These are phyloP conservation scores for Girardinus metallicus DNA, from an alignment of 2,797 vertebrate genomes.

Conservation along the genomic window DNA sequence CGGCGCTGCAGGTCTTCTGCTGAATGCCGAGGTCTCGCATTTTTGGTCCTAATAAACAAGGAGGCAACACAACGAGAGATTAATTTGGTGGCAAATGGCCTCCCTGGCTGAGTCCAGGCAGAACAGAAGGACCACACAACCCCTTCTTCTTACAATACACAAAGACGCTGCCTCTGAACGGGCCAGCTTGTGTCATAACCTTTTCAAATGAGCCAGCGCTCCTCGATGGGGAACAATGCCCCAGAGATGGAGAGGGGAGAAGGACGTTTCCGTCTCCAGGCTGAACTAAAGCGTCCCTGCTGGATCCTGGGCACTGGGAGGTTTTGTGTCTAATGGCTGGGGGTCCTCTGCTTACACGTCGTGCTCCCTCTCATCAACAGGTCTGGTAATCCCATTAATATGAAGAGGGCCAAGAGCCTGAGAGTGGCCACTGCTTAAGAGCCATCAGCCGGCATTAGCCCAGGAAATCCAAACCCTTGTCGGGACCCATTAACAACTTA, in stretches of 20 bases:
- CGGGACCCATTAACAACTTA: constrained; percentile 76
- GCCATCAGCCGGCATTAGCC: constrained; percentile 79
- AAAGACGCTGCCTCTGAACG: constrained; percentile 55
- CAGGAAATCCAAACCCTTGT: constrained; percentile 79
- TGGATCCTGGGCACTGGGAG: constrained; percentile 62
- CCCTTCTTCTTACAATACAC: constrained; percentile 68
- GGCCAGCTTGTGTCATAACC: constrained; percentile 76
- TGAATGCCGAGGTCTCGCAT: constrained; percentile 61
- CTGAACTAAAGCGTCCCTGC: constrained; percentile 69
- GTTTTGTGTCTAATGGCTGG: constrained; percentile 74
- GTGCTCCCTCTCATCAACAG: constrained; percentile 70
- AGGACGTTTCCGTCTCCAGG: constrained; percentile 40
- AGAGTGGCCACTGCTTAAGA: constrained; percentile 76
- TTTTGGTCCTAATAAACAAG: constrained; percentile 66
- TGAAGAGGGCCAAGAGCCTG: constrained; percentile 75
- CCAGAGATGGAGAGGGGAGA: constrained; percentile 45
- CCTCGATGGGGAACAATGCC: constrained; percentile 55
- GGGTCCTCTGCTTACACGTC: constrained; percentile 72
- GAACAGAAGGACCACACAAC: constrained; percentile 75
- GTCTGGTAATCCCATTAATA: constrained; percentile 83
- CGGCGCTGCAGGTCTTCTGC: constrained; percentile 49
- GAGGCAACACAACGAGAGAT: constrained; percentile 58
- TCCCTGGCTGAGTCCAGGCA: constrained; percentile 55
- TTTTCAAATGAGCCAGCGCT: constrained; percentile 63
- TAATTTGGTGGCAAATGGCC: constrained; percentile 66